Conservation (phyloP, 2,888 invertebrate species). For the Philopedon plagiatum region DNA sequence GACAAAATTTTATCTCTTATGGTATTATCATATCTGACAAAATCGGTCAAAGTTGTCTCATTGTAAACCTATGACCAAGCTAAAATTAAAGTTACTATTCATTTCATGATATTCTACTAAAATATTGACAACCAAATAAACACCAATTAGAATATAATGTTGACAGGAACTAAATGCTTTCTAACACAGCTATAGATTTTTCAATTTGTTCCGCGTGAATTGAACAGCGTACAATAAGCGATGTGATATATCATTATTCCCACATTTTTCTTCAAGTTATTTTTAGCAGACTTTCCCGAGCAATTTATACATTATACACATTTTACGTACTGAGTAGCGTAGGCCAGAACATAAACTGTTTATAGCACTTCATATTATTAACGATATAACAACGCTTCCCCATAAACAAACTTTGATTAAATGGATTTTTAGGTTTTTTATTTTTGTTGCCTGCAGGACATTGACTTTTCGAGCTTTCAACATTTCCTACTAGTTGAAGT, state of each 20-base stretch:
- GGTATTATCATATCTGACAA: too few relatives aligned
- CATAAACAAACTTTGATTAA: slow-evolving; percentile 29
- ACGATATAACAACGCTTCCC: slow-evolving; percentile 33
- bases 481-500: too few relatives aligned
- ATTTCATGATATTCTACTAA: too few relatives aligned
- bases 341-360: slow-evolving; percentile 37
- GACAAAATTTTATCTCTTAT: too few relatives aligned
- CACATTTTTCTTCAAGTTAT: slow-evolving; percentile 16
- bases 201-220: background rate
- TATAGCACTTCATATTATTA: slow-evolving; percentile 42
- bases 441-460: slow-evolving; percentile 9
- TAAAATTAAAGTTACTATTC: too few relatives aligned
- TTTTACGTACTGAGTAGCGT: slow-evolving; percentile 24
- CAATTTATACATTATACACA: slow-evolving; percentile 22
- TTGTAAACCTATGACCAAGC: too few relatives aligned
- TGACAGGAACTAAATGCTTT: background rate
- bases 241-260: slow-evolving; percentile 5
- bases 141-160: too few relatives aligned
- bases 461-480: slow-evolving; percentile 5
- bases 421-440: slow-evolving; percentile 27
- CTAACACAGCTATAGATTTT: background rate
- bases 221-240: background rate
- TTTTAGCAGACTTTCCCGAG: slow-evolving; percentile 11
- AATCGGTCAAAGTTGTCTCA: too few relatives aligned
- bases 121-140: too few relatives aligned